Base-by-base conservation (phyloP, 2,797 vertebrate genomes). In the Chrosomus eos region DNA sequence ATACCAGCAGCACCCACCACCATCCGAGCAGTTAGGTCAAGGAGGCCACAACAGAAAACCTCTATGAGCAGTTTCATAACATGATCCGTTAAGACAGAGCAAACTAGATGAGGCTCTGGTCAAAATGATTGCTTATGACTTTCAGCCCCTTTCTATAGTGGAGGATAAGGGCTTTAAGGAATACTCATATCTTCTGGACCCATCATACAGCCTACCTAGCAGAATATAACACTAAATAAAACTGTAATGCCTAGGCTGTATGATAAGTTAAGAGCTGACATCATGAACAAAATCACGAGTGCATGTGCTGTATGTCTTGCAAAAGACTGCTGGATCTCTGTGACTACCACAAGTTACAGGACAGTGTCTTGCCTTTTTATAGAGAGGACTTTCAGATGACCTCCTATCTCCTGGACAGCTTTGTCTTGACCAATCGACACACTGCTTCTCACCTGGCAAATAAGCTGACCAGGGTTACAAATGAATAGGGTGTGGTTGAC, bases 391-490 rank as follows among this genome's bases (percentile, higher is more conserved):
- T 75, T 33, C 16, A 11, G 31, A 75, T 75, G 45, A 33, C 43
- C 13, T 74, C 43, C 13, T 51, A 74, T 51, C 48, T 75, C 19
- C 19, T 75, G 48, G 48, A 55, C 48, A 55, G 73, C 48, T 75
- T 75, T 55, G 13, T 31, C 26, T 55, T 55, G 8, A 55, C 45
- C 4, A 26, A 74, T 16, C 21, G 16, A 33, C 72, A 53, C 72
- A 75, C 45, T 74, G n/a, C 45, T 48, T 45, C 72, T 53, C 45
- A 74, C 45, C 72, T 75, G 72, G 26, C 45, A 33, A 53, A 28
- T 7, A 18, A 33, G 72, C 45, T 74, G 72, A 51, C n/a, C 19
- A 45, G 14, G 45, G 72, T 53, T 21, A 75, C 38, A 53, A 13
- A 45, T 19, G 45, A 74, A 74, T 51, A n/a, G 43, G 7, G 45